These are phyloP conservation scores for Tachycineta bicolor DNA, from an alignment of 2,113 vertebrate genomes.

Conservation along the genomic window DNA sequence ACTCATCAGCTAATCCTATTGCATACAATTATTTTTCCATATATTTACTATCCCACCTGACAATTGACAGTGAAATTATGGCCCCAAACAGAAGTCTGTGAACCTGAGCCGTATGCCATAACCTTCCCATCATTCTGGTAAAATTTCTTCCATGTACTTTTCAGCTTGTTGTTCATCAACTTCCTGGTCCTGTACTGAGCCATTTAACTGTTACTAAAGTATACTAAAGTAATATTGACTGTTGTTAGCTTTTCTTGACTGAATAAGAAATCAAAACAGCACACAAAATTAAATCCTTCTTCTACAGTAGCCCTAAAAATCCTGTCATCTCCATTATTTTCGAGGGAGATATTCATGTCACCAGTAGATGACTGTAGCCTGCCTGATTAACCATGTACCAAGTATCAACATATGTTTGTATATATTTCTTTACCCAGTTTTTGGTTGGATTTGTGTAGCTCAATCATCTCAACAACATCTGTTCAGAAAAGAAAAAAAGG, in stretches of 20 bases:
- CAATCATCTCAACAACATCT: slow-evolving; percentile 37
- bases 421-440: slow-evolving; percentile 23
- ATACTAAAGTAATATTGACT: not conserved
- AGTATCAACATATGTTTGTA: slow-evolving; percentile 22
- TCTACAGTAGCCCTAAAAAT: not conserved
- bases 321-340: not conserved
- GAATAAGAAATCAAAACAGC: not conserved
- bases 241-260: not conserved
- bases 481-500: not conserved
- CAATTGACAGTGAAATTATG: not conserved
- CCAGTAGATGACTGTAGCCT: not conserved
- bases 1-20: not conserved
- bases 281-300: not conserved
- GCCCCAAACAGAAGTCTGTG: not conserved
- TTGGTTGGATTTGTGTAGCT: slow-evolving; percentile 27
- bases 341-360: not conserved
- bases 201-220: not conserved
- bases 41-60: not conserved
- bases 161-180: not conserved
- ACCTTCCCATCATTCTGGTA: not conserved
- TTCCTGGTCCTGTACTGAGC: not conserved
- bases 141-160: not conserved
- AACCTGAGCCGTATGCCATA: not conserved
- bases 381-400: not conserved
- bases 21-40: not conserved